Percentiles rank a stretch among this genome's conserved stretches.
Evolutionary conservation across 2,888 invertebrate genomes (phyloP).

Genomic region (Bhutanitis thaidina): DNA sequence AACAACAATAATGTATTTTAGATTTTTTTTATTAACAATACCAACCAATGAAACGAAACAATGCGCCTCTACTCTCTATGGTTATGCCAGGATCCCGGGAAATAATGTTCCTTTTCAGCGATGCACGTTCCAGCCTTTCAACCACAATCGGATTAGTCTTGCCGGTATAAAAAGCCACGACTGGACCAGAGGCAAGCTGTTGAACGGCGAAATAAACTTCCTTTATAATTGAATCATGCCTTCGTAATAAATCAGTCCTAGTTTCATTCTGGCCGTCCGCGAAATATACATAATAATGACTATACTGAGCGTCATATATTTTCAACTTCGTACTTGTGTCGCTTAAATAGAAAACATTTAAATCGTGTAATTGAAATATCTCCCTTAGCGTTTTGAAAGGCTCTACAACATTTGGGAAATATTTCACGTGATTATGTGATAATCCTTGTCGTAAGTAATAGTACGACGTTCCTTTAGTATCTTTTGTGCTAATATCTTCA

Average conservation of each 20-base stretch:
- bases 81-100: conserved; percentile 32
- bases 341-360: conserved; percentile 38
- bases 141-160: conserved; percentile 43
- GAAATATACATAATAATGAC: conserved; percentile 52
- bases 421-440: conserved; percentile 37
- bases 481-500: conserved; percentile 51
- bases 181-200: conserved; percentile 33
- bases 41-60: conserved; percentile 45
- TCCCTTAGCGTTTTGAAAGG: conserved; percentile 40
- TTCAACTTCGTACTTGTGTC: conserved; percentile 27
- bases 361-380: conserved; percentile 30
- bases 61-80: conserved; percentile 38
- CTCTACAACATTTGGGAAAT: conserved; percentile 43
- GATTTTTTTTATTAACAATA: conserved; percentile 17
- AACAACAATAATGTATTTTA: not conserved
- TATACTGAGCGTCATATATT: conserved; percentile 31
- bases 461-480: conserved; percentile 45
- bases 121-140: conserved; percentile 26
- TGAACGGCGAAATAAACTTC: conserved; percentile 38
- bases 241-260: conserved; percentile 32
- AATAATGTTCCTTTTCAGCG: conserved; percentile 20
- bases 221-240: conserved; percentile 50
- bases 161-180: conserved; percentile 57
- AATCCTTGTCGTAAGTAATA: conserved; percentile 36
- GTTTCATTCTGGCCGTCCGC: conserved; percentile 38